Base-by-base conservation (phyloP, 2,113 vertebrate genomes). In the Psettodes erumei region DNA sequence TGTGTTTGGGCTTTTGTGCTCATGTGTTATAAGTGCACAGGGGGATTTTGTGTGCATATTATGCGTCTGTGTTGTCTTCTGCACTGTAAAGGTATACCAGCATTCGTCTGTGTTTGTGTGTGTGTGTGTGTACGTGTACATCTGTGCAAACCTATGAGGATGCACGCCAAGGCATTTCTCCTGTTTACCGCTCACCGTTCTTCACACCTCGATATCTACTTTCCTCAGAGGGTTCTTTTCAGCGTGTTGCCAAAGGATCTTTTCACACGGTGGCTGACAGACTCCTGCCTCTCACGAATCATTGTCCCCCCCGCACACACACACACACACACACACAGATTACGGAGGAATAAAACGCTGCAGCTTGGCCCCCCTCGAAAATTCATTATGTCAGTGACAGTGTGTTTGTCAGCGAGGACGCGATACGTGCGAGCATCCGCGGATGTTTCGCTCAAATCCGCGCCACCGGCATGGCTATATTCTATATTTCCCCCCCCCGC, bases 151-250 rank as follows among this genome's bases (percentile, higher is more conserved):
- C 62, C 58, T 77, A 78, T 82, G 75, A 71, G 73, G 77, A 80
- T 86, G 65, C 81, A 76, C 19, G 68, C 75, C 66, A 76, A 86
- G 58, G 71, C 76, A 42, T 76, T 88, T 78, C 62, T 60, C 64
- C 67, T 73, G 59, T 89, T 87, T 90, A 79, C 83, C 59, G 63
- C 64, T 54, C 19, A 73, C 83, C 66, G 60, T 77, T 83, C 77
- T 78, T 91, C 87, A 86, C 86, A 89, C 83, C 83, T 88, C 79
- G 81, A 21, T 81, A 88, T 90, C 82, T 84, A 70, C 77, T 81
- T 51, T 73, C 76, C 82, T 88, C 86, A 84, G 81, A 78, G 74
- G 72, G 81, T 77, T 81, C 74, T 89, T 84, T 74, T 51, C 79
- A 70, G 48, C 12, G 45, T 87, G 81, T 79, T 85, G 77, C 85